Conservation (phyloP, 2,113 vertebrate species). For the Cheirogaleus medius region DNA sequence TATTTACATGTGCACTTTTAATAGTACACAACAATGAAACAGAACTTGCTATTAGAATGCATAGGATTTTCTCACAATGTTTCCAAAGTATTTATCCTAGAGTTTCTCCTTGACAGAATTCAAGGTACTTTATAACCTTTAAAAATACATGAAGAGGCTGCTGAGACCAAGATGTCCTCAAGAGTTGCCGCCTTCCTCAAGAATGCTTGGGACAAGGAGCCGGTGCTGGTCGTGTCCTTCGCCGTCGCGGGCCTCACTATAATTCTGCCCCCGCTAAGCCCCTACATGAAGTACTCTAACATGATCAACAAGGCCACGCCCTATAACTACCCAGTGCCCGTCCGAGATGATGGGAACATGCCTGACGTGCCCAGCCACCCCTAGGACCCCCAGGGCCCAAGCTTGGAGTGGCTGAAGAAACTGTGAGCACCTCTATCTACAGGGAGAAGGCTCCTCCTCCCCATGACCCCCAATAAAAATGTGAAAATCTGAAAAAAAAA, state of each 20-base stretch:
- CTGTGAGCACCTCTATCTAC: conserved; percentile 73
- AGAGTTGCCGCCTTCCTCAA: too few relatives aligned
- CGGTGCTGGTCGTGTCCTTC: too few relatives aligned
- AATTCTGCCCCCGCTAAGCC: too few relatives aligned
- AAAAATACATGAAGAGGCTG: too few relatives aligned
- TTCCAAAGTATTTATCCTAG: background rate
- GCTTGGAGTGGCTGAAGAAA: conserved; percentile 90
- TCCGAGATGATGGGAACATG: conserved; percentile 93
- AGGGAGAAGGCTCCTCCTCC: too few relatives aligned
- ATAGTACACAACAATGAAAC: background rate
- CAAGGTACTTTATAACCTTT: background rate
- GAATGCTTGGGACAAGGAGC: too few relatives aligned
- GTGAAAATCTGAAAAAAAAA: background rate
- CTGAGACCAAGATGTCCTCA: too few relatives aligned
- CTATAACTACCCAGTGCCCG: too few relatives aligned
- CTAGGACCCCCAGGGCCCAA: conserved; percentile 85
- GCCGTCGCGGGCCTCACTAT: too few relatives aligned
- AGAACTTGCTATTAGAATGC: background rate
- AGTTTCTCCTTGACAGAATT: background rate
- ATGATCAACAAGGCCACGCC: too few relatives aligned
- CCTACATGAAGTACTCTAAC: too few relatives aligned
- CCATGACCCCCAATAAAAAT: conserved; percentile 25
- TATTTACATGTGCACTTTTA: background rate
- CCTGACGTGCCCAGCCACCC: conserved; percentile 90
- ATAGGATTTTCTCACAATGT: background rate